phyloP scores from a whole-genome alignment of 2,113 vertebrate species.

The Pelecanus crispus region DNA sequence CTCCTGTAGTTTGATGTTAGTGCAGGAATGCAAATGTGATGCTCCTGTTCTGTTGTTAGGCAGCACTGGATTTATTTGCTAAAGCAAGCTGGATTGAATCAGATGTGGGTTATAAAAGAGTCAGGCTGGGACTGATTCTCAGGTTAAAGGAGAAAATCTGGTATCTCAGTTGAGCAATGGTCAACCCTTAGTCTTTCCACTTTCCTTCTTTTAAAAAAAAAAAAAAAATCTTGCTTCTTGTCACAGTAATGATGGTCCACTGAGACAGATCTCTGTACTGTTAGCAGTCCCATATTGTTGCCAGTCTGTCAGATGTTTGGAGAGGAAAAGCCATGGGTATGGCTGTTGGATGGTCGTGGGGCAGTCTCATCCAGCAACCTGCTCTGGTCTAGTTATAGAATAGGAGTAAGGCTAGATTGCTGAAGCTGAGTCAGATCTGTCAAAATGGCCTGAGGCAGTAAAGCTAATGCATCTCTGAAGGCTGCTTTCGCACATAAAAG shows the following conservation, averaged over 20 bases:
- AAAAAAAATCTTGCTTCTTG: background rate
- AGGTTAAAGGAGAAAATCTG: background rate
- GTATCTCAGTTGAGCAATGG: background rate
- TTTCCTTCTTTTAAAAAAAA: background rate
- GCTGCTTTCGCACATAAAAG: background rate
- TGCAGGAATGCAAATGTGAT: background rate
- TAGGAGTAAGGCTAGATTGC: background rate
- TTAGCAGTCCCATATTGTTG: background rate
- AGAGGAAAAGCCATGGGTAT: background rate
- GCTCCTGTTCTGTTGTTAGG: accelerated
- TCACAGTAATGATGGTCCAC: background rate
- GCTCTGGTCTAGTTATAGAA: background rate
- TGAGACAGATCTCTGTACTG: background rate
- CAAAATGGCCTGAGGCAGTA: background rate
- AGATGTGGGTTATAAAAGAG: background rate
- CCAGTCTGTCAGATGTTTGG: background rate
- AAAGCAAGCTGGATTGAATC: background rate
- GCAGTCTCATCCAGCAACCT: background rate
- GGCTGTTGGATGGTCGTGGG: background rate
- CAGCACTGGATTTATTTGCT: background rate
- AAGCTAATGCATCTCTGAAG: background rate
- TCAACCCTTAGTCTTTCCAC: background rate
- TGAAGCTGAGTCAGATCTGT: background rate
- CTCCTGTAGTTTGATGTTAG: background rate
- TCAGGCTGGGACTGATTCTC: background rate